These are phyloP conservation scores for Ammospiza caudacuta DNA, from an alignment of 2,113 vertebrate species.

Conservation along the genomic window DNA sequence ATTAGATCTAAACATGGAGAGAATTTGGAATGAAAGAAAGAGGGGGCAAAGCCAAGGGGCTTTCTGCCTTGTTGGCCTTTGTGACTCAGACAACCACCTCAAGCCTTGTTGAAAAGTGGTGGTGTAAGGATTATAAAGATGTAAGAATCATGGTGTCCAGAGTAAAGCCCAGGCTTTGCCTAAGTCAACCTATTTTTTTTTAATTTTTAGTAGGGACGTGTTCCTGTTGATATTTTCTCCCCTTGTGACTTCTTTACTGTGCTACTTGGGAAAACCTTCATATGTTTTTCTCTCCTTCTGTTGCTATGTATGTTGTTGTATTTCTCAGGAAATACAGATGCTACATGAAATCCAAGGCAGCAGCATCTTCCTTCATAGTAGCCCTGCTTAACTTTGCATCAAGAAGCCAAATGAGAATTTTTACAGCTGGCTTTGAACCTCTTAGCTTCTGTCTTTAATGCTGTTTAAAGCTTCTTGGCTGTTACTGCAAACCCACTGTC, in stretches of 20 bases:
- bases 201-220: not conserved
- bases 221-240: not conserved
- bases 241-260: not conserved
- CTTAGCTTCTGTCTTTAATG: not conserved
- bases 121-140: not conserved
- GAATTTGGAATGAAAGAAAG: not conserved
- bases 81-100: not conserved
- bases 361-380: not conserved
- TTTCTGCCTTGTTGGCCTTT: not conserved
- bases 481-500: not conserved
- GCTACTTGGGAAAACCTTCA: not conserved
- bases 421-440: conserved; percentile 14
- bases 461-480: conserved; percentile 22
- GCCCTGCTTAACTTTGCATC: not conserved
- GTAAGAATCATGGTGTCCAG: not conserved
- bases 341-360: not conserved
- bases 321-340: not conserved
- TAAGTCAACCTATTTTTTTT: not conserved
- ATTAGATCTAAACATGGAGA: not conserved
- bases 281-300: not conserved
- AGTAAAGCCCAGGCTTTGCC: not conserved
- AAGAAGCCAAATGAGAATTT: conserved; percentile 5
- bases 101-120: not conserved
- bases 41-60: not conserved
- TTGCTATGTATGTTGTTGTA: not conserved